phyloP scores from a whole-genome alignment of 2,888 invertebrate genomes.

The Sinhomidia bicolor region DNA sequence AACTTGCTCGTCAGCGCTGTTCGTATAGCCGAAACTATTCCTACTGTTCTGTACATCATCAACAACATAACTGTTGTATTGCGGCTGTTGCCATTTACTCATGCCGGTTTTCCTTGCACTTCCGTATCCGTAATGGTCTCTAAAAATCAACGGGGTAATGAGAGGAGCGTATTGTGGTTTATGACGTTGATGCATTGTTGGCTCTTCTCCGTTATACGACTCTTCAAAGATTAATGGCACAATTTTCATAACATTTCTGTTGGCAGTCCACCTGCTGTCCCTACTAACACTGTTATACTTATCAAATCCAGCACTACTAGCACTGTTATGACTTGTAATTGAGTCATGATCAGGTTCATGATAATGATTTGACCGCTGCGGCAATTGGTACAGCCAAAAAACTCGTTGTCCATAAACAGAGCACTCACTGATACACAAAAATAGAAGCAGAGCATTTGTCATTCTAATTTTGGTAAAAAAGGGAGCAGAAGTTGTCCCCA shows the following conservation, averaged over 20 bases:
- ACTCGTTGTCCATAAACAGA: background rate
- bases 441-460: background rate
- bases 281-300: background rate
- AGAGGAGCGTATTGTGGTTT: background rate
- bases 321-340: background rate
- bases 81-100: background rate
- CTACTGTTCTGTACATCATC: too few relatives aligned
- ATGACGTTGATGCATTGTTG: background rate
- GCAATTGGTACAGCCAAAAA: background rate
- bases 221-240: background rate
- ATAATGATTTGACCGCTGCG: background rate
- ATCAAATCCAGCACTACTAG: too few relatives aligned
- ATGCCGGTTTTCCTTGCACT: background rate
- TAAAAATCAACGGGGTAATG: background rate
- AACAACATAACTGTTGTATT: too few relatives aligned
- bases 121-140: background rate
- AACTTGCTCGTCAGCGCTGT: background rate
- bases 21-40: background rate
- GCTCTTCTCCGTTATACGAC: background rate
- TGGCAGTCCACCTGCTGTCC: background rate
- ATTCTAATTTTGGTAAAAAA: background rate
- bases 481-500: background rate
- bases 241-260: background rate
- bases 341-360: background rate
- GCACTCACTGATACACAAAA: background rate